phyloP scores from a whole-genome alignment of 2,888 invertebrate genomes.

The Pyrocoelia pectoralis region DNA sequence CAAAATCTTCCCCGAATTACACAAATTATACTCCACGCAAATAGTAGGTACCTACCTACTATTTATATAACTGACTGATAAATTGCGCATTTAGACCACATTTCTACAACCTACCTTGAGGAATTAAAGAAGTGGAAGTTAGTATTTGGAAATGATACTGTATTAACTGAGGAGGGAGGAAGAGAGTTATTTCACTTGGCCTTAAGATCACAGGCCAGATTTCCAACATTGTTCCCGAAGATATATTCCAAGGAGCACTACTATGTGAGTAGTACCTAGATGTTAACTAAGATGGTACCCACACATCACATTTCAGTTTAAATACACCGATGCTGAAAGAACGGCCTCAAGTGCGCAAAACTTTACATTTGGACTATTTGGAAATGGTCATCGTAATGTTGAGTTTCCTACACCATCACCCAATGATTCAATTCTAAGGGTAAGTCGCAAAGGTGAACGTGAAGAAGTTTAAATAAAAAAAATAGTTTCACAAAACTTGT shows the following conservation, averaged over 20 bases:
- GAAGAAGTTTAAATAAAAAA: neutral
- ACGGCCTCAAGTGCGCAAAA: neutral
- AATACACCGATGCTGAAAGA: neutral
- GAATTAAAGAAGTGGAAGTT: slow-evolving; percentile 5
- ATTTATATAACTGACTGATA: too few species aligned
- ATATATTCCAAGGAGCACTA: neutral
- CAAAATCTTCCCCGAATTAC: neutral
- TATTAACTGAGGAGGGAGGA: neutral
- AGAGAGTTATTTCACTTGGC: neutral
- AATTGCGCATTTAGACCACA: slow-evolving; percentile 1
- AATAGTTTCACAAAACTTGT: slow-evolving; percentile 1
- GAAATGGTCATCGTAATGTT: neutral
- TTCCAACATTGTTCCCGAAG: neutral
- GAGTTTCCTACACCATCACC: neutral
- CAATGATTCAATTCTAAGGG: neutral
- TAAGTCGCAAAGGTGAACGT: neutral
- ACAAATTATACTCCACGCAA: neutral
- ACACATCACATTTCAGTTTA: slow-evolving; percentile 6
- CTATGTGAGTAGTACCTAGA: neutral
- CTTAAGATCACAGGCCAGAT: neutral
- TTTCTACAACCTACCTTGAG: neutral
- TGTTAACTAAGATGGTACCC: too few species aligned
- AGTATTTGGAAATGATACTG: neutral
- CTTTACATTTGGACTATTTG: neutral
- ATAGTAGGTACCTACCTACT: neutral